Base-by-base conservation (phyloP, 1,140 invertebrate species). In the Drosophila ercepeae region DNA sequence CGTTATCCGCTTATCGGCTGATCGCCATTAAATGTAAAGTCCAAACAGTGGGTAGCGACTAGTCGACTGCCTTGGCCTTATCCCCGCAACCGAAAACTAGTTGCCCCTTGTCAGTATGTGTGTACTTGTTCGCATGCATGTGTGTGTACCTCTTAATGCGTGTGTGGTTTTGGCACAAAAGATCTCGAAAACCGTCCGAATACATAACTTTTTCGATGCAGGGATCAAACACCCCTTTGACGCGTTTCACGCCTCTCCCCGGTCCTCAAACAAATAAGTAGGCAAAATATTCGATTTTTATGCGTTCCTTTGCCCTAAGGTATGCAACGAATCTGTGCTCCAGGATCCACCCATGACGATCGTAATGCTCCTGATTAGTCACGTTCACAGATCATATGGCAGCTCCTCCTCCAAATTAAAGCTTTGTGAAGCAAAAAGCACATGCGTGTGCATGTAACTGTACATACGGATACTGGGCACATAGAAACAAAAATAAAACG, bases 231-330 rank as follows among this genome's bases (percentile, higher is more conserved):
- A 16, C 14, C 36, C 36, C 9, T 39, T 39, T 16, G 7, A 7
- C 11, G 36, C 34, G n/a, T 13, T 9, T 36, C 13, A 7, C 14
- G 8, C 2, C 29, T 32, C 9, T 11, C 9, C 29, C 4, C 3
- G 11, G 13, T 1, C 21, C 32, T 29, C 34, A 67, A 68, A 53
- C 64, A 67, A 68, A 68, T 53, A 68, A 68, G 64, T 68, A 68
- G 64, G 64, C 64, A 68, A 68, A 67, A 13, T 46, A 67, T 68
- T 68, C 42, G 7, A 4, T 44, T 42, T 45, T 52, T 14, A 1
- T 51, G 34, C 25, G 29, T 50, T 29, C 63, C 19, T 53, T 21
- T 14, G 64, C 64, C 61, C 13, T 13, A 53, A 45, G 61, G 29
- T 68, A 68, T 67, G 61, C 61, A 45, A 41, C 39, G 6, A 0